Base-by-base conservation (phyloP, 2,113 vertebrate genomes). In the Ranitomeya imitator region DNA sequence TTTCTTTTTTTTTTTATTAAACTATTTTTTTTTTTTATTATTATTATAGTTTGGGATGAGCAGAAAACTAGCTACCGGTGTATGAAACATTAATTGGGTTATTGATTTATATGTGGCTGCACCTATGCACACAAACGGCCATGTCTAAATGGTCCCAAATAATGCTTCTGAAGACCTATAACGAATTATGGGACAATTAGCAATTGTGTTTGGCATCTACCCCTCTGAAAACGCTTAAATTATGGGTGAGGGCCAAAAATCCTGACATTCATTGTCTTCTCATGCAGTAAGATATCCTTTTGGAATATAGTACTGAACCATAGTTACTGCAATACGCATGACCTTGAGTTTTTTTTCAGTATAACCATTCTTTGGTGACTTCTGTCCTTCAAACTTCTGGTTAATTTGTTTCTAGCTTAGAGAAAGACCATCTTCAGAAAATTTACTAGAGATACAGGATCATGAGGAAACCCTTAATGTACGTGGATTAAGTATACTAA, bases 31-130 rank as follows among this genome's bases (percentile, higher is more conserved):
- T 76, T 52, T 76, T 76, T 52, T 4, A 19, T 51, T 76, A n/a
- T n/a, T 74, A 31, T 31, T 45, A 45, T 45, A 3, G 73, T 76
- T 74, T 37, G 14, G 77, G 51, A 79, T 84, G 37, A 78, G 57
- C n/a, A 73, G 71, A n/a, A 45, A 77, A 37, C 14, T 83, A 60
- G 59, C 71, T 83, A 26, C 55, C 31, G 60, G 26, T 78, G 60
- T 52, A 14, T 21, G 21, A 55, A 73, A 54, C 52, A 71, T 67
- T 69, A 71, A 69, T 67, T 16, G 55, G 10, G 79, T 63, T 21
- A 23, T 37, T 57, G 60, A 18, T 89, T 85, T 85, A 85, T 78
- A 89, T 69, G 23, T 85, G 87, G 87, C 87, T 85, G 82, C 74
- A 77, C 16, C 76, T 85, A 78, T 79, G 87, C 60, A 88, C 87